phyloP scores from a whole-genome alignment of 2,797 vertebrate genomes.

The Macropus fuliginosus region DNA sequence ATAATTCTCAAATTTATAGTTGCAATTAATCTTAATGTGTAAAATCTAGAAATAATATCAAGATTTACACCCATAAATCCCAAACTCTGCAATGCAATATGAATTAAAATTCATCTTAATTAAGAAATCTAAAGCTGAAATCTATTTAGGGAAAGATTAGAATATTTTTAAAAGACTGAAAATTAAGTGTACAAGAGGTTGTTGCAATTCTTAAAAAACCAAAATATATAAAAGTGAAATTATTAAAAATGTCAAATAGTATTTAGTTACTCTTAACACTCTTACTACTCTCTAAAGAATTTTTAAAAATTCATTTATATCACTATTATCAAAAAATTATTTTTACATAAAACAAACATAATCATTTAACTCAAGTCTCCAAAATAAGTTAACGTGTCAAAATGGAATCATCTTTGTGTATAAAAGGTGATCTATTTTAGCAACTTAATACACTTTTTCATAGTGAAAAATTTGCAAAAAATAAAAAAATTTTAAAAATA shows the following conservation, averaged over 20 bases:
- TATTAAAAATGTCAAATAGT: conserved; percentile 14
- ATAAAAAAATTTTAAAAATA: conserved; percentile 35
- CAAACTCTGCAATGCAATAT: neutral
- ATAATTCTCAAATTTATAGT: neutral
- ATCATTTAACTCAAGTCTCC: conserved; percentile 37
- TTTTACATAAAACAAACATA: neutral
- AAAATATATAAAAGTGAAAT: conserved; percentile 50
- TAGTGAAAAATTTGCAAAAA: conserved; percentile 56
- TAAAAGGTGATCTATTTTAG: conserved; percentile 55
- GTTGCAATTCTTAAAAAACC: neutral
- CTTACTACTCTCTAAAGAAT: conserved; percentile 14
- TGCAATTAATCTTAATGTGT: conserved; percentile 12
- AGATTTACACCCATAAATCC: conserved; percentile 15
- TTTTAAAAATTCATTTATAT: neutral
- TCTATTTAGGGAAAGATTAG: conserved; percentile 42
- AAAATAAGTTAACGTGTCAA: conserved; percentile 45
- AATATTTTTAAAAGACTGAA: conserved; percentile 42
- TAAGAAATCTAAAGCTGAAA: conserved; percentile 8
- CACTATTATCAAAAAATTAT: conserved; percentile 20
- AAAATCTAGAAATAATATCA: neutral
- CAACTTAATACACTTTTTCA: conserved; percentile 58
- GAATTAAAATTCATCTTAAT: conserved; percentile 33
- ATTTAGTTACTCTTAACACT: neutral
- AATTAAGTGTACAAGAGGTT: conserved; percentile 48
- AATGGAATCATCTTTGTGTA: conserved; percentile 45